These are phyloP conservation scores for Molanna angustata DNA, from an alignment of 2,888 invertebrate genomes.

Conservation along the genomic window DNA sequence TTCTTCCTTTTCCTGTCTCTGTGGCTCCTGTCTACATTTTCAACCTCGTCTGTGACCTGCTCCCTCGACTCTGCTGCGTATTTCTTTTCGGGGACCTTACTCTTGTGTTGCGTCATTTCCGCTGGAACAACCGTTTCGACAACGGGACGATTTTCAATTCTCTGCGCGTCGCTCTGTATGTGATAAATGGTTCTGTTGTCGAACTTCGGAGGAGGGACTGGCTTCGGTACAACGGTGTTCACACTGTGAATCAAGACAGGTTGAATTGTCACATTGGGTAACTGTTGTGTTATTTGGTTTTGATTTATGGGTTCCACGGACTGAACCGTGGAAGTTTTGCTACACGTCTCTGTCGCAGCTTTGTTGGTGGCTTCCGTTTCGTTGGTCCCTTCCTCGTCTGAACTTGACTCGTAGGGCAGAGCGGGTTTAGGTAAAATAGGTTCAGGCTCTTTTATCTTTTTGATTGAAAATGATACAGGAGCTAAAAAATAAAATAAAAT, in stretches of 20 bases:
- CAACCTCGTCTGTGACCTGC: conserved; percentile 3
- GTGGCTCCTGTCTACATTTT: conserved; percentile 29
- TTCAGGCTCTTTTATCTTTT: conserved; percentile 74
- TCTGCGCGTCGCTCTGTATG: conserved; percentile 7
- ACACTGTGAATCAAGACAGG: too few species aligned
- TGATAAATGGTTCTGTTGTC: conserved; percentile 9
- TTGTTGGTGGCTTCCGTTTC: neutral
- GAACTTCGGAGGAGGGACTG: neutral
- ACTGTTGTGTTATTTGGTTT: too few species aligned
- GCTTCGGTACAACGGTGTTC: too few species aligned
- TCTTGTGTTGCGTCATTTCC: neutral
- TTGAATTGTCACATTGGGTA: too few species aligned
- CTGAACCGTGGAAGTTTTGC: too few species aligned
- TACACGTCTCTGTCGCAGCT: too few species aligned
- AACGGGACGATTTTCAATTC: conserved; percentile 27
- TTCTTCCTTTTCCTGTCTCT: conserved; percentile 40
- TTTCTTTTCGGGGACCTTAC: neutral
- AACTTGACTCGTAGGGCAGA: conserved; percentile 72
- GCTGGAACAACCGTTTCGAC: neutral
- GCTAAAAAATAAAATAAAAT: conserved; percentile 44
- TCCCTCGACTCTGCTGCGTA: conserved; percentile 34
- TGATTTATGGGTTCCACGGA: too few species aligned
- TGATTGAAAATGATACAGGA: conserved; percentile 82
- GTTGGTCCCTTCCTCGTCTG: conserved; percentile 51
- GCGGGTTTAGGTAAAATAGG: conserved; percentile 67